These are phyloP conservation scores for Eufriesea mexicana DNA, from an alignment of 1,140 invertebrate species.

Conservation along the genomic window DNA sequence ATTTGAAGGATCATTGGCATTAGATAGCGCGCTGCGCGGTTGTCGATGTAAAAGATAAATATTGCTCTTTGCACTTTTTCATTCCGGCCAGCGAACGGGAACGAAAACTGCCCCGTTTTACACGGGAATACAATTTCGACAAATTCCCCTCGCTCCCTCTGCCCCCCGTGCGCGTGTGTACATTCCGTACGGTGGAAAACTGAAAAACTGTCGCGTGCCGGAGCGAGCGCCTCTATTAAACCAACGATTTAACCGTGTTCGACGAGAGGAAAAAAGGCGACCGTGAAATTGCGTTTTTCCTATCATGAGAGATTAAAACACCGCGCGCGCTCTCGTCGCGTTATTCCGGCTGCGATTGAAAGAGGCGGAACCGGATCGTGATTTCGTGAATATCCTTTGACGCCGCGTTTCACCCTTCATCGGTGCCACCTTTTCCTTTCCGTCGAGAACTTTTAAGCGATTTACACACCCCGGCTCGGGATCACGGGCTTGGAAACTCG, in stretches of 20 bases:
- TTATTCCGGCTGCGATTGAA: constrained; percentile 2
- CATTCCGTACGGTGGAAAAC: constrained; percentile 7
- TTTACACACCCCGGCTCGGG: too few relatives aligned
- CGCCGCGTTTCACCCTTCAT: neutral
- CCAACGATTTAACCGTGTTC: constrained; percentile 41
- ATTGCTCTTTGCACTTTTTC: constrained; percentile 34
- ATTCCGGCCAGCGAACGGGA: neutral
- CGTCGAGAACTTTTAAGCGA: neutral
- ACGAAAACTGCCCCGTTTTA: constrained; percentile 8
- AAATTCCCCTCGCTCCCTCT: constrained; percentile 6
- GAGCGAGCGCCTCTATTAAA: constrained; percentile 34
- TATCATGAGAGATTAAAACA: constrained; percentile 27
- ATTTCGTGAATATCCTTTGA: constrained; percentile 2
- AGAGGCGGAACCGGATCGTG: neutral
- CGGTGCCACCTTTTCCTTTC: neutral
- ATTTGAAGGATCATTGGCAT: constrained; percentile 21
- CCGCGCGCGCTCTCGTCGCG: neutral
- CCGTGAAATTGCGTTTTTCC: constrained; percentile 33
- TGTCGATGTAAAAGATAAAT: constrained; percentile 47
- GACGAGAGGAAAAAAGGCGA: constrained; percentile 14
- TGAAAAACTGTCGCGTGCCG: constrained; percentile 34
- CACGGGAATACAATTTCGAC: constrained; percentile 45
- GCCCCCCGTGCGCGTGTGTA: neutral
- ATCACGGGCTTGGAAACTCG: too few relatives aligned
- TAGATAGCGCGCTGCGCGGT: constrained; percentile 18